phyloP scores from a whole-genome alignment of 1,140 invertebrate species.

The Amyelois transitella region DNA sequence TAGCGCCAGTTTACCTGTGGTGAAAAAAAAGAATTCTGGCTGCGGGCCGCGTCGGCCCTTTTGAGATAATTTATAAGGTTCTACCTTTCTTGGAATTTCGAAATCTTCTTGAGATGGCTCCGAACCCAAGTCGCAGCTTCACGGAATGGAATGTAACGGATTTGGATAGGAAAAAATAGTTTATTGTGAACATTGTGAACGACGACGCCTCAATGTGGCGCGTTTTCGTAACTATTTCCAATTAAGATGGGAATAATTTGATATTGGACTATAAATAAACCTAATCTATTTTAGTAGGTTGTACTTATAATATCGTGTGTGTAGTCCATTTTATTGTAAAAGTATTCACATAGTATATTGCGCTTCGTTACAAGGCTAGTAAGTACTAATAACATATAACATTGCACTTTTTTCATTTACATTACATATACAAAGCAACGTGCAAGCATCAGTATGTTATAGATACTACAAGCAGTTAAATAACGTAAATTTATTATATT shows the following conservation, averaged over 20 bases:
- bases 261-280: neutral
- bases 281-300: slow-evolving; percentile 1
- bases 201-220: slow-evolving; percentile 19
- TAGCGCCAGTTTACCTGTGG: slow-evolving; percentile 72
- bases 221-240: slow-evolving; percentile 26
- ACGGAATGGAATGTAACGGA: slow-evolving; percentile 70
- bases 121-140: slow-evolving; percentile 48
- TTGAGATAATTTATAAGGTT: slow-evolving; percentile 74
- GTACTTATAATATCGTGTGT: no score
- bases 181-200: slow-evolving; percentile 31
- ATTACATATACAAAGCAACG: no score
- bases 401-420: no score
- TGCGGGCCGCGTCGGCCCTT: slow-evolving; percentile 68
- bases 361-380: no score
- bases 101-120: slow-evolving; percentile 64
- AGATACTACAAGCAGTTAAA: no score
- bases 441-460: no score
- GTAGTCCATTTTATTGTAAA: no score
- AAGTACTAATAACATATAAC: no score
- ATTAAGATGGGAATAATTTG: slow-evolving; percentile 20
- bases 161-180: slow-evolving; percentile 61
- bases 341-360: no score
- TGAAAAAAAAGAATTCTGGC: slow-evolving; percentile 71
- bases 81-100: slow-evolving; percentile 72
- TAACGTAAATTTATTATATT: no score